Percentiles rank a stretch among this genome's conserved stretches.
These are phyloP conservation scores for Antedon mediterranea DNA, from an alignment of 53 echinoderm and acorn worm species.

Conservation along the genomic window DNA sequence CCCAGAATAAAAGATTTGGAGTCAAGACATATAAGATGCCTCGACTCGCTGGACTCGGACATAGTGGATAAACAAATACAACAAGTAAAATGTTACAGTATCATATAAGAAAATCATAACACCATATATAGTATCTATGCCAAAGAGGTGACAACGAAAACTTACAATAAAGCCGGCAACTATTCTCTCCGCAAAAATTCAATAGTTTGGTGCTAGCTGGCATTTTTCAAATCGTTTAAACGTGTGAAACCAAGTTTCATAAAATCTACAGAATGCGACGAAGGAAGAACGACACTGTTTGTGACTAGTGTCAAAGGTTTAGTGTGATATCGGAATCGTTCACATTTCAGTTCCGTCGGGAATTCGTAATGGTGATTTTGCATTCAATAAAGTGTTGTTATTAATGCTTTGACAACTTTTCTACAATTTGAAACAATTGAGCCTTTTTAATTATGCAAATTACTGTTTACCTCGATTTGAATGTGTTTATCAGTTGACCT, in stretches of 20 bases:
- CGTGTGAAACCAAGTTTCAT: background rate
- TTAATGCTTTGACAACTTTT: background rate
- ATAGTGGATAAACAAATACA: background rate
- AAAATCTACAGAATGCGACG: background rate
- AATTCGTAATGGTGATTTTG: background rate
- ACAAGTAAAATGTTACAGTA: background rate
- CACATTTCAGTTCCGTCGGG: background rate
- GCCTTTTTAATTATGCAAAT: background rate
- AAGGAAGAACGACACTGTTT: background rate
- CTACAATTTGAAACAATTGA: background rate
- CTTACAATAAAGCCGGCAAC: background rate
- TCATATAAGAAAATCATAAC: background rate
- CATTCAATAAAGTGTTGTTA: background rate
- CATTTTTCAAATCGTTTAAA: background rate
- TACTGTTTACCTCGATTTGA: background rate
- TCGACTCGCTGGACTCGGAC: background rate
- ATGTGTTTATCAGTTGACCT: too few relatives aligned
- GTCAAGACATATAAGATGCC: background rate
- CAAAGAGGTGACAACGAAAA: background rate
- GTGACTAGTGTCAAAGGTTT: background rate
- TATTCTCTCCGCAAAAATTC: background rate
- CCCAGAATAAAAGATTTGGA: background rate
- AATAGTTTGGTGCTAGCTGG: background rate
- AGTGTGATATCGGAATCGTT: background rate
- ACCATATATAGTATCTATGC: background rate